These are phyloP conservation scores for Hesperia comma DNA, from an alignment of 2,888 invertebrate species.

Conservation along the genomic window DNA sequence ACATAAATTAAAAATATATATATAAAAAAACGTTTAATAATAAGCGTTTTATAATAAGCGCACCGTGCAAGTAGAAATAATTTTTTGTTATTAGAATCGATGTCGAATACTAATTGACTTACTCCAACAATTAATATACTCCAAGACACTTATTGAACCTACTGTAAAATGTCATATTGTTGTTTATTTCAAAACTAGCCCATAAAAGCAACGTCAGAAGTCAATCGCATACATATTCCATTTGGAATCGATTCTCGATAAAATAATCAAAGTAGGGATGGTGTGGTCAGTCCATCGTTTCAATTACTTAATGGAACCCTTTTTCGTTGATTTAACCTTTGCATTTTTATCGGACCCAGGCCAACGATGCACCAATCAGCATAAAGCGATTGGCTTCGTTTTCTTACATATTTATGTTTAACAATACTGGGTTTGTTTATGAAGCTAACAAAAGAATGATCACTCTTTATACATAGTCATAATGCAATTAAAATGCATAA, in stretches of 20 bases:
- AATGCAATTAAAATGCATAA: too few relatives aligned
- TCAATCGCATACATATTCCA: constrained; percentile 34
- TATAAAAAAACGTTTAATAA: too few relatives aligned
- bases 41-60: too few relatives aligned
- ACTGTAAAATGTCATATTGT: too few relatives aligned
- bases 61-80: too few relatives aligned
- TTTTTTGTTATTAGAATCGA: too few relatives aligned
- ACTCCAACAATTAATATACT: too few relatives aligned
- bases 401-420: constrained; percentile 17
- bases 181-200: constrained; percentile 12
- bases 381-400: constrained; percentile 26
- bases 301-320: constrained; percentile 38
- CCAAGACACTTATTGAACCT: too few relatives aligned
- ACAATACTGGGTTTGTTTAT: not conserved
- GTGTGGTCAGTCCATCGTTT: constrained; percentile 34
- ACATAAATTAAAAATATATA: too few relatives aligned
- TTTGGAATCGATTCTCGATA: constrained; percentile 35
- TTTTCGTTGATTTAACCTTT: constrained; percentile 35
- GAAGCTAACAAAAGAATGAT: too few relatives aligned
- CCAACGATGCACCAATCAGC: constrained; percentile 30
- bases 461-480: too few relatives aligned
- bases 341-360: constrained; percentile 32
- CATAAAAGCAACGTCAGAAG: constrained; percentile 14
- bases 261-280: constrained; percentile 35
- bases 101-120: too few relatives aligned